A percentile compares a stretch with the other conserved stretches of the same genome.
These are phyloP conservation scores for Gerosis bhagava DNA, from an alignment of 2,888 invertebrate species.

Conservation along the genomic window DNA sequence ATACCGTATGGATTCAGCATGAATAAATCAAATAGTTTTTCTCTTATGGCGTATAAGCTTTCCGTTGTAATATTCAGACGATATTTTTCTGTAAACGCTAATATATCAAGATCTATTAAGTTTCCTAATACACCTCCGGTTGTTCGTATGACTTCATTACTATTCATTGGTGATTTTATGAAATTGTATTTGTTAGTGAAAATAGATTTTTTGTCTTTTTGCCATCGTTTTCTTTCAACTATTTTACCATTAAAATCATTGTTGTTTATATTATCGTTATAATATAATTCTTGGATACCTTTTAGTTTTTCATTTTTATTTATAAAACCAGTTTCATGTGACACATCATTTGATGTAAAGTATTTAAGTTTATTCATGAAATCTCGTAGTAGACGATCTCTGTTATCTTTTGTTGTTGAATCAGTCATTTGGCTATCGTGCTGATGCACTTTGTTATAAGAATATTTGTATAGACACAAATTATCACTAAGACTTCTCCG, in stretches of 20 bases:
- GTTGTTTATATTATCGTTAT: background rate
- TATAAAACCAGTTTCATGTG: too few species aligned
- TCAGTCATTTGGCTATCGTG: too few species aligned
- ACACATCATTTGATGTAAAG: too few species aligned
- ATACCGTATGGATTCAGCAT: conserved; percentile 43
- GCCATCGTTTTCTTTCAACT: background rate
- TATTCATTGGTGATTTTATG: too few species aligned
- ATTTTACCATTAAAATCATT: background rate
- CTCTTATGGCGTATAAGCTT: conserved; percentile 38
- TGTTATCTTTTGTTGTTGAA: too few species aligned
- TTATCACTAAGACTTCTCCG: conserved; percentile 16
- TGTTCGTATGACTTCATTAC: background rate
- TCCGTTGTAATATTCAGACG: conserved; percentile 13
- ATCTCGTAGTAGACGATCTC: too few species aligned
- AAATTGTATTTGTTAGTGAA: too few species aligned
- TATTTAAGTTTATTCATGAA: too few species aligned
- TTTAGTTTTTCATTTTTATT: too few species aligned
- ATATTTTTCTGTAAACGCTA: conserved; percentile 21
- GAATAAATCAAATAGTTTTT: conserved; percentile 46
- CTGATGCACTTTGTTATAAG: too few species aligned
- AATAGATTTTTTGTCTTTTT: background rate
- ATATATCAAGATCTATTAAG: conserved; percentile 15
- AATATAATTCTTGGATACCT: too few species aligned
- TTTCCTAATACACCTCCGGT: conserved; percentile 7
- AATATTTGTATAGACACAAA: background rate